phyloP scores from a whole-genome alignment of 2,113 vertebrate species.

The Ellobius talpinus region DNA sequence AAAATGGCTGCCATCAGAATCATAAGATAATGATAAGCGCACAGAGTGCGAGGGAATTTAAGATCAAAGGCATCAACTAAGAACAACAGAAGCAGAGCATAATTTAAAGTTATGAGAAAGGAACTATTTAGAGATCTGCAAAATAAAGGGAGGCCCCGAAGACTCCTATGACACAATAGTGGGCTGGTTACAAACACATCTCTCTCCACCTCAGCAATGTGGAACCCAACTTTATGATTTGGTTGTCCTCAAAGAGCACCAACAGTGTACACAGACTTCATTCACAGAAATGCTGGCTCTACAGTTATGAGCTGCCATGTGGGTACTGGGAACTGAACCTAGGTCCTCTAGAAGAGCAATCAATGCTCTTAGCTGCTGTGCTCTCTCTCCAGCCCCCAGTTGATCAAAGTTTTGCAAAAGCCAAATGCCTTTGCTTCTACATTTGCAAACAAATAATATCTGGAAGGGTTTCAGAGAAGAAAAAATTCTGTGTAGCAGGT shows the following conservation, averaged over 20 bases:
- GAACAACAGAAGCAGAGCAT: background rate
- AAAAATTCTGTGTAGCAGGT: background rate
- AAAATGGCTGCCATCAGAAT: background rate
- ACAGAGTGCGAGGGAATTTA: constrained; percentile 23
- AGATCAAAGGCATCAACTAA: constrained; percentile 19
- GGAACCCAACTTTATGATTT: background rate
- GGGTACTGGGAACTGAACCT: background rate
- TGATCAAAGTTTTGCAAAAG: background rate
- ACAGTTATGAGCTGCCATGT: background rate
- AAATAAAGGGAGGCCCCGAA: background rate
- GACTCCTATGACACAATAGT: background rate
- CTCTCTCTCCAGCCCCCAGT: background rate
- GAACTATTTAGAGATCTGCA: background rate
- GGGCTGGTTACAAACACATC: background rate
- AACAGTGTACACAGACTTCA: background rate
- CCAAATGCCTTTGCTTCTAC: background rate
- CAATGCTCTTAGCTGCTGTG: background rate
- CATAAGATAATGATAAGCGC: background rate
- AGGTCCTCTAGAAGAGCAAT: background rate
- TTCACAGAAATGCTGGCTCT: background rate
- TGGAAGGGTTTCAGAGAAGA: background rate
- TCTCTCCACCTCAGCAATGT: background rate
- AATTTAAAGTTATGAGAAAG: constrained; percentile 26
- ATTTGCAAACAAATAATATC: constrained; percentile 14
- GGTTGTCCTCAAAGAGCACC: background rate